Conservation (phyloP, 1,140 invertebrate species). For the Maniola jurtina region DNA sequence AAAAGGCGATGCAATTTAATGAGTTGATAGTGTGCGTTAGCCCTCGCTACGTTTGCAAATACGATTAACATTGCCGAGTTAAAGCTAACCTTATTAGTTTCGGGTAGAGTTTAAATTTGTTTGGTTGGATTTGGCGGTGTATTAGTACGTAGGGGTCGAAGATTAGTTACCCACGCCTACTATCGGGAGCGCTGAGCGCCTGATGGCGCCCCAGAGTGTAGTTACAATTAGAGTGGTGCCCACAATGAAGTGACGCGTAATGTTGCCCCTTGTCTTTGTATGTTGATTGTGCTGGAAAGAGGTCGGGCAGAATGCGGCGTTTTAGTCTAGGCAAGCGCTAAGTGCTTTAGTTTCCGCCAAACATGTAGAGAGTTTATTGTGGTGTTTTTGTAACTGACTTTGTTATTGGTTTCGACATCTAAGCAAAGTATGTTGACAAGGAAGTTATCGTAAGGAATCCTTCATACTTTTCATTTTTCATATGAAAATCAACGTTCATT, state of each 20-base stretch:
- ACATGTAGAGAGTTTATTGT: neutral
- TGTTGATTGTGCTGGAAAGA: slow-evolving; percentile 72
- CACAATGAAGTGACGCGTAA: slow-evolving; percentile 78
- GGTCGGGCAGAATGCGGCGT: slow-evolving; percentile 40
- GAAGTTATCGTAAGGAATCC: too few relatives aligned
- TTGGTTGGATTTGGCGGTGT: slow-evolving; percentile 42
- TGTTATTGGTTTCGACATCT: too few relatives aligned
- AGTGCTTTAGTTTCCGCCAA: neutral
- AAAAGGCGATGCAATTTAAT: slow-evolving; percentile 79
- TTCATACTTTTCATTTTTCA: too few relatives aligned
- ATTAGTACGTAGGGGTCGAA: slow-evolving; percentile 74
- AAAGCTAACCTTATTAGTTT: slow-evolving; percentile 43
- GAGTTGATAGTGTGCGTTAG: slow-evolving; percentile 78
- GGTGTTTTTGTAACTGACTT: neutral
- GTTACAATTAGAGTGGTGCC: slow-evolving; percentile 78
- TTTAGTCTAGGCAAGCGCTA: slow-evolving; percentile 19
- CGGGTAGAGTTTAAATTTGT: slow-evolving; percentile 42
- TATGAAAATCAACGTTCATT: too few relatives aligned
- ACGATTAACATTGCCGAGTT: slow-evolving; percentile 28
- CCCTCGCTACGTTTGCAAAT: slow-evolving; percentile 74
- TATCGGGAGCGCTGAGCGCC: slow-evolving; percentile 71
- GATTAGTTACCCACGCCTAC: slow-evolving; percentile 76
- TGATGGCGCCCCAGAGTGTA: slow-evolving; percentile 77
- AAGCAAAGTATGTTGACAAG: too few relatives aligned
- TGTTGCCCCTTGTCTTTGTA: slow-evolving; percentile 76